Conservation (phyloP, 2,888 invertebrate genomes). For the Deilephila elpenor region DNA sequence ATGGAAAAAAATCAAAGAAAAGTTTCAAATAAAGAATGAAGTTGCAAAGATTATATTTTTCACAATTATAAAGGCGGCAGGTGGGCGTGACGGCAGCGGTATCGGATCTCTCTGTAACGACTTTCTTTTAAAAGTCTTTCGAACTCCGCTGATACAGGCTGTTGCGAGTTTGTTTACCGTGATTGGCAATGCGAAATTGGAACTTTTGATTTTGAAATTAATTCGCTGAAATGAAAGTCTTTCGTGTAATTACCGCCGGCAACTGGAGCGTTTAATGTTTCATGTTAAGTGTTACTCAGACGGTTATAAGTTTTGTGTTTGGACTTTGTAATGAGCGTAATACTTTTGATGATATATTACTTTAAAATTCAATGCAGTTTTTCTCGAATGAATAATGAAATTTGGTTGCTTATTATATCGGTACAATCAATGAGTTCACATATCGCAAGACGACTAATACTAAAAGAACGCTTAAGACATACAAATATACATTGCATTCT, state of each 20-base stretch:
- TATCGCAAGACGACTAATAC: too few relatives aligned
- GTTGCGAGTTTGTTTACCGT: constrained; percentile 29
- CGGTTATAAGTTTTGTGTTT: constrained; percentile 11
- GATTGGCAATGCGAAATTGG: constrained; percentile 28
- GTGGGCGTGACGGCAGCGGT: constrained; percentile 66
- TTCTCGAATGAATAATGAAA: too few relatives aligned
- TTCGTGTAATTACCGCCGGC: constrained; percentile 18
- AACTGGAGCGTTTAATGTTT: constrained; percentile 25
- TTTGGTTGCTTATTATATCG: too few relatives aligned
- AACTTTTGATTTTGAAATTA: constrained; percentile 28
- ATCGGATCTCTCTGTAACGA: constrained; percentile 49
- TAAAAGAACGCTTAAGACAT: too few relatives aligned
- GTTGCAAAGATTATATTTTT: constrained; percentile 61
- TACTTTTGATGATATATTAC: constrained; percentile 14
- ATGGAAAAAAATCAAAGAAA: constrained; percentile 68
- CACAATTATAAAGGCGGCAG: constrained; percentile 75
- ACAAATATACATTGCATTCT: too few relatives aligned
- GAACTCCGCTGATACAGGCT: constrained; percentile 31
- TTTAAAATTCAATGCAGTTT: background rate
- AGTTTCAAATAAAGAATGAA: constrained; percentile 63
- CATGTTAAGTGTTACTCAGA: constrained; percentile 22
- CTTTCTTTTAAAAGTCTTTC: constrained; percentile 34
- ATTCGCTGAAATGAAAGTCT: constrained; percentile 22
- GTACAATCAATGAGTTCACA: too few relatives aligned
- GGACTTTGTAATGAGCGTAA: constrained; percentile 6